A percentile compares a stretch with the other conserved stretches of the same genome.
Evolutionary conservation across 2,797 vertebrate species (phyloP).

Genomic region (Hylomyscus alleni): DNA sequence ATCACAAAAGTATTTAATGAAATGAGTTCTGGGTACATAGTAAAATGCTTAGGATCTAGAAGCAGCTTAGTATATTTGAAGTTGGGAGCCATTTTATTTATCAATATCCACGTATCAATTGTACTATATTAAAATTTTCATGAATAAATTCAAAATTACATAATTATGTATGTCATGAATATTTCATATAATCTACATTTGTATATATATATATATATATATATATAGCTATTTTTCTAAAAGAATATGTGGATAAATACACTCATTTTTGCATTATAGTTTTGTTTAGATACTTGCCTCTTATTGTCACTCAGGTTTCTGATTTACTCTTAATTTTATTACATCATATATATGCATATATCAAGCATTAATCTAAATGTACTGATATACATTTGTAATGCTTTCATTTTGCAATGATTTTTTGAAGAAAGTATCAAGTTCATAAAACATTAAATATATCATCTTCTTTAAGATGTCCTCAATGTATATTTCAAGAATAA

Average conservation of each 20-base stretch:
- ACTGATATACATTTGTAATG: neutral
- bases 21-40: neutral
- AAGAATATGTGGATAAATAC: fast-evolving
- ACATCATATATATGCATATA: neutral
- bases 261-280: neutral
- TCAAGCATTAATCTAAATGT: neutral
- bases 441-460: neutral
- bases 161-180: neutral
- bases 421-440: neutral
- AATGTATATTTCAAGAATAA: neutral
- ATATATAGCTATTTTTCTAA: neutral
- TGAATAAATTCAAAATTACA: neutral
- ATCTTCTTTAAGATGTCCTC: neutral
- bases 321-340: neutral
- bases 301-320: neutral
- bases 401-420: constrained; percentile 22
- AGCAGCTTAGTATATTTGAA: neutral
- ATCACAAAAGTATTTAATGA: neutral
- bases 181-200: neutral
- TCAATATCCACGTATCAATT: neutral
- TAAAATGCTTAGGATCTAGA: neutral
- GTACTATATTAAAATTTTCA: neutral
- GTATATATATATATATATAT: neutral
- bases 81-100: neutral
- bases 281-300: neutral